Percentiles rank a stretch among this genome's conserved stretches.
phyloP scores from a whole-genome alignment of 2,113 vertebrate species.

The Microtus oregoni region DNA sequence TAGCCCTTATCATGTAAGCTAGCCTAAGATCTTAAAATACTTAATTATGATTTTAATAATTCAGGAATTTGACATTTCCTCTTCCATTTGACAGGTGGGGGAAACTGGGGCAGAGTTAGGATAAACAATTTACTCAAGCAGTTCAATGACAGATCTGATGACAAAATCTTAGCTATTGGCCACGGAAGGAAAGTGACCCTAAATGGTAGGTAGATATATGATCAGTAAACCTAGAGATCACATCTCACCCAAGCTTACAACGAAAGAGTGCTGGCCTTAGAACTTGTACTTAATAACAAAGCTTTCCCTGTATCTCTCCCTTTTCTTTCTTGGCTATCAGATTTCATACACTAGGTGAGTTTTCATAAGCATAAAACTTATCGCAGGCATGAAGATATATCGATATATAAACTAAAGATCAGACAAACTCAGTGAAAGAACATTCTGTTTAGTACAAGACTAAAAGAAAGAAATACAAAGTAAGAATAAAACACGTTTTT shows the following conservation, averaged over 20 bases:
- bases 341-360: not conserved
- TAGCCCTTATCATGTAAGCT: slow-evolving; percentile 20
- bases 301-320: not conserved
- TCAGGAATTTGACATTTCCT: not conserved
- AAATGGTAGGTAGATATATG: not conserved
- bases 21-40: slow-evolving; percentile 6
- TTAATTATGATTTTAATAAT: slow-evolving; percentile 37
- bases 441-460: not conserved
- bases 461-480: not conserved
- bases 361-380: slow-evolving; percentile 32
- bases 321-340: not conserved
- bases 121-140: slow-evolving; percentile 26
- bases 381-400: slow-evolving; percentile 2
- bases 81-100: not conserved
- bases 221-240: not conserved
- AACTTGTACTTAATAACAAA: not conserved
- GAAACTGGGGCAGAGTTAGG: not conserved
- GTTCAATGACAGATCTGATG: not conserved
- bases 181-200: not conserved
- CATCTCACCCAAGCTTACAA: accelerated
- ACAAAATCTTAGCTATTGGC: not conserved
- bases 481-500: not conserved
- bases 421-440: not conserved
- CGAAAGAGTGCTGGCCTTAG: not conserved
- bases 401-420: not conserved